Evolutionary conservation across 2,113 vertebrate genomes (phyloP).

Genomic region (Hoplias malabaricus): DNA sequence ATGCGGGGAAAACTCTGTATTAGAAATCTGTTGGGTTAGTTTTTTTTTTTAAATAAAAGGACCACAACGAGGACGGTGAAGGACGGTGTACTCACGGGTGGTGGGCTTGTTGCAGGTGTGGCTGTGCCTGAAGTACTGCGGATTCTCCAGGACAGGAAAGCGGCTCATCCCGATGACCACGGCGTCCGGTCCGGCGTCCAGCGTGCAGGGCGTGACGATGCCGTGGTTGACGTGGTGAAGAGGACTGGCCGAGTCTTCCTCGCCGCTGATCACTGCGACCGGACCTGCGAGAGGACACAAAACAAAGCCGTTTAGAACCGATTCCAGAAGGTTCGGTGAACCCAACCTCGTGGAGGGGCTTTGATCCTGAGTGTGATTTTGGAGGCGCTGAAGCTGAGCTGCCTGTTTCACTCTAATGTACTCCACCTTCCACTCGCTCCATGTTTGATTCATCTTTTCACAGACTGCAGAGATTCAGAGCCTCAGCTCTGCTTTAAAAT

Average conservation of each 20-base stretch:
- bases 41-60: neutral
- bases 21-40: too few relatives aligned
- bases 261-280: constrained; percentile 93
- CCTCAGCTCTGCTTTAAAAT: neutral
- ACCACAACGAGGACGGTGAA: neutral
- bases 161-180: constrained; percentile 98
- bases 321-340: neutral
- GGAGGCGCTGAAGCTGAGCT: neutral
- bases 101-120: constrained; percentile 97
- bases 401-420: neutral
- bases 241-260: constrained; percentile 97
- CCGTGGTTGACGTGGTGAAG: constrained; percentile 97
- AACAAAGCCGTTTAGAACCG: neutral
- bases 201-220: constrained; percentile 87
- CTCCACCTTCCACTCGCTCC: neutral
- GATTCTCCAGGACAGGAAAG: constrained; percentile 95
- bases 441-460: neutral
- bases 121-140: constrained; percentile 94
- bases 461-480: neutral
- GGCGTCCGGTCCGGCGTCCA: constrained; percentile 88
- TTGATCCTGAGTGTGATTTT: neutral
- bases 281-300: constrained; percentile 76
- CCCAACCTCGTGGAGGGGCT: neutral
- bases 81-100: constrained; percentile 83
- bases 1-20: too few relatives aligned